These are phyloP conservation scores for Ctena decussata DNA, from an alignment of 2,888 invertebrate species.

Conservation along the genomic window DNA sequence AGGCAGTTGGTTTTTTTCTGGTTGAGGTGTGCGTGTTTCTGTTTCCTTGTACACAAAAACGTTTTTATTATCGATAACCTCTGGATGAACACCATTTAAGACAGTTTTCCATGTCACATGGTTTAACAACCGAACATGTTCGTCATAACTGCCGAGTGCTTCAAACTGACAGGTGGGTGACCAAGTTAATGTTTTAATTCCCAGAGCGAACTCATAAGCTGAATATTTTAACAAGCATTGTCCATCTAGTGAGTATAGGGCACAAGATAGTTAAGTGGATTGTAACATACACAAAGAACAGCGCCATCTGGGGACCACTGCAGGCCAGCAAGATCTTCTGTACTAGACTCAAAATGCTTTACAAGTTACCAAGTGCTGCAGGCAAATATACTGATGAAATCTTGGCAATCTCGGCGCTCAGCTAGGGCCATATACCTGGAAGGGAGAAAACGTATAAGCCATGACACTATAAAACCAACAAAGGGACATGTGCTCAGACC, in stretches of 20 bases:
- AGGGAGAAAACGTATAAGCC: too few relatives aligned
- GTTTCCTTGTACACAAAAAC: slow-evolving; percentile 83
- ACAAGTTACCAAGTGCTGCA: slow-evolving; percentile 86
- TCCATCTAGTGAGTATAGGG: slow-evolving; percentile 86
- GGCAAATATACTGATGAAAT: slow-evolving; percentile 86
- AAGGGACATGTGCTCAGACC: too few relatives aligned
- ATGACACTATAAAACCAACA: too few relatives aligned
- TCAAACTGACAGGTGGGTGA: slow-evolving; percentile 87
- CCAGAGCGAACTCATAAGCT: slow-evolving; percentile 86
- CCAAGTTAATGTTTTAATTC: slow-evolving; percentile 86
- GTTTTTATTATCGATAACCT: slow-evolving; percentile 71
- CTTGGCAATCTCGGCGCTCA: slow-evolving; percentile 87
- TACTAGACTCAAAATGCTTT: slow-evolving; percentile 87
- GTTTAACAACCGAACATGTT: slow-evolving; percentile 86
- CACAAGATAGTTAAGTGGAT: slow-evolving; percentile 85
- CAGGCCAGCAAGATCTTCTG: slow-evolving; percentile 86
- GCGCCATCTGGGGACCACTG: slow-evolving; percentile 87
- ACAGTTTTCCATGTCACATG: slow-evolving; percentile 87
- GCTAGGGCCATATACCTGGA: slow-evolving; percentile 87
- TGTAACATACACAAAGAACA: slow-evolving; percentile 86
- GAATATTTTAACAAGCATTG: slow-evolving; percentile 85
- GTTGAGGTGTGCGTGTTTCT: slow-evolving; percentile 76
- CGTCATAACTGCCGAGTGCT: slow-evolving; percentile 87
- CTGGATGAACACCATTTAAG: slow-evolving; percentile 82
- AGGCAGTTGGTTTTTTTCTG: slow-evolving; percentile 75